A percentile compares a stretch with the other conserved stretches of the same genome.
phyloP scores from a whole-genome alignment of 2,113 vertebrate species.

The Gracilinanus agilis region DNA sequence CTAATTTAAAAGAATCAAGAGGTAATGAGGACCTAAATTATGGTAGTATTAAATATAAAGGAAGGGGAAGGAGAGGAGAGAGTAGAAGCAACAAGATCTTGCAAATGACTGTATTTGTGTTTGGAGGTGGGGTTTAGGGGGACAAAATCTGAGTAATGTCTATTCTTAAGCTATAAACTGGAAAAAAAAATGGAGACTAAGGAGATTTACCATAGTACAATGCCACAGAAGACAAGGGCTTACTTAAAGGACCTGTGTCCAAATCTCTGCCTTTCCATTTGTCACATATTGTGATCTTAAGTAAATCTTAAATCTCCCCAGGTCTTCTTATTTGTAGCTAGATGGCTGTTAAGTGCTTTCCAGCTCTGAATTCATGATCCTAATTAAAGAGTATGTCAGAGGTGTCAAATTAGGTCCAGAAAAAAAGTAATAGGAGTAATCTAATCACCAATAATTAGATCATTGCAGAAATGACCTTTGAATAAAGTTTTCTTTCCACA shows the following conservation, averaged over 20 bases:
- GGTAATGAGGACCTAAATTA: not conserved
- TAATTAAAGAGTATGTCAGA: not conserved
- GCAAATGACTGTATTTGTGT: not conserved
- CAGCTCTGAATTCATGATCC: not conserved
- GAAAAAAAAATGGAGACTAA: not conserved
- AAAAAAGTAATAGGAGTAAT: not conserved
- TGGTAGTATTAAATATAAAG: not conserved
- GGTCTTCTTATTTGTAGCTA: not conserved
- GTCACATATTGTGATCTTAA: not conserved
- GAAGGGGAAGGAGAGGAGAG: not conserved
- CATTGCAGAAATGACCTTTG: not conserved
- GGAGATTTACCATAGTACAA: not conserved
- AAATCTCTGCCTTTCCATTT: not conserved
- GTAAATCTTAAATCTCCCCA: not conserved
- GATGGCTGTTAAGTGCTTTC: not conserved
- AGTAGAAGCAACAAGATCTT: not conserved
- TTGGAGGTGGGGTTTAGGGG: not conserved
- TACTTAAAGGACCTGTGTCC: not conserved
- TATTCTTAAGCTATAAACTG: not conserved
- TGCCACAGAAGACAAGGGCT: not conserved
- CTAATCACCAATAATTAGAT: not conserved
- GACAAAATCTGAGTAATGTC: not conserved
- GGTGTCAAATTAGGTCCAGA: not conserved
- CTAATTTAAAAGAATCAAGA: not conserved
- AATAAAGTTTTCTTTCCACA: not conserved